phyloP scores from a whole-genome alignment of 2,888 invertebrate genomes.

The Corythucha ciliata region DNA sequence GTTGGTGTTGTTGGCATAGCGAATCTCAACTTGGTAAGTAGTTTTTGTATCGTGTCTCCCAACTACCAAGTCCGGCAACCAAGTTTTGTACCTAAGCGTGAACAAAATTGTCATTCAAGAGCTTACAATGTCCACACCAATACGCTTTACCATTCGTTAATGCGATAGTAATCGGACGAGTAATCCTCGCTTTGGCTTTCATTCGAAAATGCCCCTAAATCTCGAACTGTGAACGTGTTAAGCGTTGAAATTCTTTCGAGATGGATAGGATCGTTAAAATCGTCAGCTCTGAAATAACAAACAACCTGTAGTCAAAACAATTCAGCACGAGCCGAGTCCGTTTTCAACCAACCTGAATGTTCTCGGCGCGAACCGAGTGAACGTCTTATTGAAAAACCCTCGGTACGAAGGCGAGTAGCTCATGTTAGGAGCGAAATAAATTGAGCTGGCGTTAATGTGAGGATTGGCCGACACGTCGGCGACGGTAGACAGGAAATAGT shows the following conservation, averaged over 20 bases:
- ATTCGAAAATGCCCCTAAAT: slow-evolving; percentile 68
- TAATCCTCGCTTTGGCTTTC: slow-evolving; percentile 78
- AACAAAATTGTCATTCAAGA: not conserved
- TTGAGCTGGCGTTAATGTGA: slow-evolving; percentile 81
- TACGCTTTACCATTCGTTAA: slow-evolving; percentile 69
- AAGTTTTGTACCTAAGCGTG: slow-evolving; percentile 57
- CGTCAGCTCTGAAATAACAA: slow-evolving; percentile 57
- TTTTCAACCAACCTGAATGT: slow-evolving; percentile 60
- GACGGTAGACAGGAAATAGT: slow-evolving; percentile 86
- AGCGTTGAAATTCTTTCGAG: slow-evolving; percentile 87
- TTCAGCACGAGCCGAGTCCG: too few species aligned
- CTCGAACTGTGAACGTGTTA: slow-evolving; percentile 78
- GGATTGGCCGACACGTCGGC: slow-evolving; percentile 92
- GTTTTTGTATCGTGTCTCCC: slow-evolving; percentile 81
- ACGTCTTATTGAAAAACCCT: slow-evolving; percentile 92
- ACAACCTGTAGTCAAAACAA: not conserved
- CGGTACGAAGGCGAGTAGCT: slow-evolving; percentile 90
- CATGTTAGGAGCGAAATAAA: slow-evolving; percentile 89
- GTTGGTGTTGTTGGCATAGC: slow-evolving; percentile 89
- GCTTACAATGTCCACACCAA: not conserved
- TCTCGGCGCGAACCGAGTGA: slow-evolving; percentile 87
- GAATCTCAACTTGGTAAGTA: slow-evolving; percentile 85
- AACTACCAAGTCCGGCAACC: slow-evolving; percentile 78
- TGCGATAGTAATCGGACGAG: slow-evolving; percentile 79
- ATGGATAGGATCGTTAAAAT: slow-evolving; percentile 94